A percentile compares a stretch with the other conserved stretches of the same genome.
These are phyloP conservation scores for Cheirogaleus medius DNA, from an alignment of 2,113 vertebrate species.

Conservation along the genomic window DNA sequence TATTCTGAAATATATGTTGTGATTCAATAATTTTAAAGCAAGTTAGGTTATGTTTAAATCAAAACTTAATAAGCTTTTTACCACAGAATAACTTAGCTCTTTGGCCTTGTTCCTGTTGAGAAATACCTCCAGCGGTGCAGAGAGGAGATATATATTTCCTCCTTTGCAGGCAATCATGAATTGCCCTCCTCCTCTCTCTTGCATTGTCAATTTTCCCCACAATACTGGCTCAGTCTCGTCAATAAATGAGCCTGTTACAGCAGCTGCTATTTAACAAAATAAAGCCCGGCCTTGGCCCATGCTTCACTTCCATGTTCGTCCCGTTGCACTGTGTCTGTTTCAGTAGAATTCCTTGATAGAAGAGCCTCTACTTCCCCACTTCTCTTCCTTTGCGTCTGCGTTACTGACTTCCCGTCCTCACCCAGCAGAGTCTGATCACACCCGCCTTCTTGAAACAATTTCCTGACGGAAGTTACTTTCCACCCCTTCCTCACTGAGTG, in stretches of 20 bases:
- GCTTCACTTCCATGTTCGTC: slow-evolving; percentile 47
- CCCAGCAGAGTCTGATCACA: accelerated
- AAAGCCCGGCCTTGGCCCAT: not conserved
- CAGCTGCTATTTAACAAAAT: not conserved
- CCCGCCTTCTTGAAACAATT: not conserved
- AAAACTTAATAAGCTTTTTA: slow-evolving; percentile 58
- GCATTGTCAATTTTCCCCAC: not conserved
- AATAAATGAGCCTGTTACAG: not conserved
- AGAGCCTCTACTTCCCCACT: not conserved
- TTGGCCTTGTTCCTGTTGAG: slow-evolving; percentile 73
- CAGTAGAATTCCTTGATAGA: not conserved
- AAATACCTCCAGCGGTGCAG: slow-evolving; percentile 70
- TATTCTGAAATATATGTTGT: not conserved
- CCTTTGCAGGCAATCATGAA: slow-evolving; percentile 45
- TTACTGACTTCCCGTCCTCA: not conserved
- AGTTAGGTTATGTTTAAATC: slow-evolving; percentile 57
- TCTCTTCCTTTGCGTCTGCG: accelerated
- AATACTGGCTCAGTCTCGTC: not conserved
- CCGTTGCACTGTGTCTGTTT: not conserved
- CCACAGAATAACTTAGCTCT: slow-evolving; percentile 46
- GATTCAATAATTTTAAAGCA: slow-evolving; percentile 26
- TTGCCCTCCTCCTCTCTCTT: not conserved
- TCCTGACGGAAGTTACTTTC: not conserved
- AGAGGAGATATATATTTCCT: slow-evolving; percentile 73
- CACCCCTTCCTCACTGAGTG: accelerated